A percentile compares a stretch with the other conserved stretches of the same genome.
Conservation (phyloP, 2,113 vertebrate genomes). For the Pterocles gutturalis region DNA sequence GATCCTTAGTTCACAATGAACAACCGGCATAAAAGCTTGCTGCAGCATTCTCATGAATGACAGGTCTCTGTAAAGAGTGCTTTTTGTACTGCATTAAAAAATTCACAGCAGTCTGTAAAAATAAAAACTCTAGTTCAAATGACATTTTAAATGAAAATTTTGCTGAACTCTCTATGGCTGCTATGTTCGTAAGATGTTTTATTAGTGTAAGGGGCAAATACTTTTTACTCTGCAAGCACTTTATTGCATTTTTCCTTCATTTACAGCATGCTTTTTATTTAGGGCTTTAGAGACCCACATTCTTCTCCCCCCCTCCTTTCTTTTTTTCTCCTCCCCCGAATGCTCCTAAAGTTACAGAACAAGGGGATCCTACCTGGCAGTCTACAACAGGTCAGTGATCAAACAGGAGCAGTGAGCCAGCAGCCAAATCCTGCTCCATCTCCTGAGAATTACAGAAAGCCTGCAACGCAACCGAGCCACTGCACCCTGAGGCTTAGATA, state of each 20-base stretch:
- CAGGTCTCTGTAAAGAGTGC: conserved; percentile 29
- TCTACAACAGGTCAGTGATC: conserved; percentile 91
- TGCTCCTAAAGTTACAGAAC: conserved; percentile 79
- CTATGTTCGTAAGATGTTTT: conserved; percentile 34
- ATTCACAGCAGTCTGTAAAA: conserved; percentile 46
- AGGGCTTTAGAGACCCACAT: conserved; percentile 76
- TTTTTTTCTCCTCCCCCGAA: conserved; percentile 52
- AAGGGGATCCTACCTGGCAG: conserved; percentile 77
- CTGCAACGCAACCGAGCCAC: background rate
- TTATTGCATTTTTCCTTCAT: conserved; percentile 68
- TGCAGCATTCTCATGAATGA: conserved; percentile 23
- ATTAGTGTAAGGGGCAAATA: conserved; percentile 44
- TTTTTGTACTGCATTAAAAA: conserved; percentile 46
- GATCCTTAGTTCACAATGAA: background rate
- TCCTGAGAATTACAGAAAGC: conserved; percentile 60
- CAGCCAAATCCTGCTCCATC: conserved; percentile 67
- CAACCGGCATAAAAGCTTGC: conserved; percentile 12
- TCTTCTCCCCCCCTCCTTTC: conserved; percentile 31
- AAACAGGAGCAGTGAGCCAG: conserved; percentile 82
- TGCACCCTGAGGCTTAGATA: conserved; percentile 29
- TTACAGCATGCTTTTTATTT: conserved; percentile 52
- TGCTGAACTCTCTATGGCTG: conserved; percentile 24
- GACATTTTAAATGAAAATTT: conserved; percentile 51
- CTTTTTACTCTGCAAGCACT: conserved; percentile 28
- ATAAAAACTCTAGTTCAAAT: conserved; percentile 55